Evolutionary conservation across 2,888 invertebrate genomes (phyloP), one percentile per base, ranked within the genome.

Genomic region (Thalpophila matura): DNA sequence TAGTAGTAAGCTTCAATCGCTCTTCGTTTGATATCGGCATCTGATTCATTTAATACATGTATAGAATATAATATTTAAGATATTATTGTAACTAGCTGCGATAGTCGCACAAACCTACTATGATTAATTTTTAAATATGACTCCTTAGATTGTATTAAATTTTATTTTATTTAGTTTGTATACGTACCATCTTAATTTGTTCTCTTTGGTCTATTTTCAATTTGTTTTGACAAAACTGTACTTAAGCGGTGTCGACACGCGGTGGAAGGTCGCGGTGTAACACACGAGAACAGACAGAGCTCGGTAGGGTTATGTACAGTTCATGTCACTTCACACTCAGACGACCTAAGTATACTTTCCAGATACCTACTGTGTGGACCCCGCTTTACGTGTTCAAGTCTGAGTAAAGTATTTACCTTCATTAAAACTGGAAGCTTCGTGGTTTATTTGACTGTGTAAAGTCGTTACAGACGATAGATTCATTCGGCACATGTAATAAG

Each of bases 161-260:
- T 73, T 43, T 26, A 71, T 74, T 65, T 64, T 50, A 64, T 59
- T 73, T 70, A 69, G 47, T 72, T 77, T 47, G 37, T 69, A 63
- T 64, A 37, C 53, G 50, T 58, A 53, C 27, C 20, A 47, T 43
- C 24, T 38, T 27, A 51, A 66, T 42, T 29, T 40, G 29, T 18
- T 20, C 56, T 47, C 33, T 71, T 75, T 63, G 64, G 60, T 79
- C 64, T 83, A 59, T 81, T 53, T 81, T 66, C 59, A 76, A 74
- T 56, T 67, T 77, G 88, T 91, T 89, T 92, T 91, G 92, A 90
- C 90, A 90, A 90, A 91, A 91, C 89, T 87, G 81, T 83, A 55
- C 37, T 33, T 12, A 62, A 56, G 59, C 68, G 57, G 61, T 53
- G 58, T 70, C 33, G 55, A 68, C 53, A 56, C 57, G 14, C 42